Evolutionary conservation across 2,113 vertebrate species (phyloP).

Genomic region (Melanerpes aurifrons): DNA sequence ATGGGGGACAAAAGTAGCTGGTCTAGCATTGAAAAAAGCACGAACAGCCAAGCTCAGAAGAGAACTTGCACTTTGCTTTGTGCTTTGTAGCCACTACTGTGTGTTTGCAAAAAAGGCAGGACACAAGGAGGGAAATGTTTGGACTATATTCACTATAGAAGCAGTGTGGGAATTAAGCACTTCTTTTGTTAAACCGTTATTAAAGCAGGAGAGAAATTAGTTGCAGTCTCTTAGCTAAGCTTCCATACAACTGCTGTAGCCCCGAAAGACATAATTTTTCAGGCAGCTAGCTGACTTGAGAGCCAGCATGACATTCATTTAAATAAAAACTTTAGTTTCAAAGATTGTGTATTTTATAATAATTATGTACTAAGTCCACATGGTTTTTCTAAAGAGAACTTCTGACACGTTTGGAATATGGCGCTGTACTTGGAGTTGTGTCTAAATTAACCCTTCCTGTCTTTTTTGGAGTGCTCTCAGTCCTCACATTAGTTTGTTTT

Average conservation of each 20-base stretch:
- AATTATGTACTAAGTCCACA: background rate
- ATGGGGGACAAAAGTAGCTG: background rate
- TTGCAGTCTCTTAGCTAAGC: conserved; percentile 3
- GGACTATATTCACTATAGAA: background rate
- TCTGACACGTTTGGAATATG: background rate
- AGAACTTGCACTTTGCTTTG: conserved; percentile 23
- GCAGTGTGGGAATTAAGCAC: background rate
- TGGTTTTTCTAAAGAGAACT: background rate
- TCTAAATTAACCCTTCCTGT: background rate
- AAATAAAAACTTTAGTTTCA: background rate
- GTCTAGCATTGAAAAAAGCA: background rate
- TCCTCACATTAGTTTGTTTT: background rate
- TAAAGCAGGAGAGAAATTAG: conserved; percentile 20
- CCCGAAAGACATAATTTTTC: background rate
- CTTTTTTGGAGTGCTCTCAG: background rate
- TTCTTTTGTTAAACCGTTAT: conserved; percentile 16
- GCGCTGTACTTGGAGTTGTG: background rate
- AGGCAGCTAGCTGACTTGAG: background rate
- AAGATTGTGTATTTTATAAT: background rate
- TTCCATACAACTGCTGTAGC: background rate
- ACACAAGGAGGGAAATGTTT: background rate
- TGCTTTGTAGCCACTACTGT: conserved; percentile 10
- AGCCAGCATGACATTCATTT: background rate
- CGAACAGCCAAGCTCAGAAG: background rate
- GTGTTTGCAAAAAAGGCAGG: background rate